Conservation (phyloP, 2,888 invertebrate genomes). For the Calameuta idolon region DNA sequence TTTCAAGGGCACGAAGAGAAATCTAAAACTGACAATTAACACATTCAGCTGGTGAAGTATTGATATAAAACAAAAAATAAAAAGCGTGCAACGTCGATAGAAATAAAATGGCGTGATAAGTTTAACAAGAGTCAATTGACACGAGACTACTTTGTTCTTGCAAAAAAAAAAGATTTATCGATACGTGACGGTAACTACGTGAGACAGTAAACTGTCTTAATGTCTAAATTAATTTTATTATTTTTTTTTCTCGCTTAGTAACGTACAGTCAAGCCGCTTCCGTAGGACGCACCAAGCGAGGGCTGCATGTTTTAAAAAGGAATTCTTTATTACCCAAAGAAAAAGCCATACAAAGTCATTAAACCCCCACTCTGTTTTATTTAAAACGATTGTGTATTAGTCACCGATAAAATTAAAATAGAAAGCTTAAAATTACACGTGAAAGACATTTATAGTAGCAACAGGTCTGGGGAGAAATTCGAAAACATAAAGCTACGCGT, state of each 20-base stretch:
- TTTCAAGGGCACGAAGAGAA: no score
- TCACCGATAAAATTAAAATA: background rate
- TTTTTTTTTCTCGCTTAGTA: conserved; percentile 30
- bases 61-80: background rate
- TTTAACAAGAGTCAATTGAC: background rate
- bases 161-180: background rate
- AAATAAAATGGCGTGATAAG: background rate
- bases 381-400: background rate
- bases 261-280: conserved; percentile 92
- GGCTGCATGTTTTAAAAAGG: conserved; percentile 72
- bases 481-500: background rate
- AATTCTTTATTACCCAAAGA: background rate
- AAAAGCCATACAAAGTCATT: background rate
- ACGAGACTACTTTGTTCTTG: background rate
- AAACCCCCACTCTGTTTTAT: background rate
- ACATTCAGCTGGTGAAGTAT: no score
- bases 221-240: background rate
- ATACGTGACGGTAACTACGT: background rate
- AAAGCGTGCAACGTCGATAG: background rate
- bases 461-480: background rate
- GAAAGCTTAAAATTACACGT: background rate
- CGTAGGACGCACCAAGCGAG: conserved; percentile 94
- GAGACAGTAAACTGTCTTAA: background rate
- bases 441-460: background rate
- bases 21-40: no score